Evolutionary conservation across 2,797 vertebrate species (phyloP).

Genomic region (Galagoides demidoff): DNA sequence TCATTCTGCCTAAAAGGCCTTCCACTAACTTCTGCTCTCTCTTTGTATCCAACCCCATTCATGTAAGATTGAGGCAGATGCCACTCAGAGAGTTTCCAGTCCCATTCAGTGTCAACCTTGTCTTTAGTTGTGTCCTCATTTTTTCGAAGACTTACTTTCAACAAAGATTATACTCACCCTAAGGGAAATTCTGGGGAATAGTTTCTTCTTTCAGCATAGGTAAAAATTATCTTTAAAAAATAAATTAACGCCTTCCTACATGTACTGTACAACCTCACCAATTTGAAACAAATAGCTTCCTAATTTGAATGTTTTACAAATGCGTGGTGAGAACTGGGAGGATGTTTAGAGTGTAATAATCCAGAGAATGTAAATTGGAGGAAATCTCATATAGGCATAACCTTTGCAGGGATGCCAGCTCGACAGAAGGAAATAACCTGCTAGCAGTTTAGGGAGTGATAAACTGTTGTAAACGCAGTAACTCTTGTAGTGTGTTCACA

Average conservation of each 20-base stretch:
- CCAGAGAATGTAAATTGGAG: neutral
- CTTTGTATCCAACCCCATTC: neutral
- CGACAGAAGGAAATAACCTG: conserved; percentile 24
- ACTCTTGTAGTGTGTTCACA: neutral
- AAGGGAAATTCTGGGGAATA: conserved; percentile 12
- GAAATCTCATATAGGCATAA: neutral
- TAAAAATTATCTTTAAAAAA: conserved; percentile 48
- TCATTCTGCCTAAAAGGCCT: neutral
- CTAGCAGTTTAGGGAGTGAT: neutral
- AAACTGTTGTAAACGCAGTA: neutral
- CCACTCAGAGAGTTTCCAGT: neutral
- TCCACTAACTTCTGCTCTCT: neutral
- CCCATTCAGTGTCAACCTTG: neutral
- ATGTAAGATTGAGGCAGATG: neutral
- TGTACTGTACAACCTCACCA: neutral
- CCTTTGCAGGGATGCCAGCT: neutral
- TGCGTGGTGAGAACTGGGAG: conserved; percentile 3
- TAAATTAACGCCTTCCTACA: neutral
- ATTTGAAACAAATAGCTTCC: neutral
- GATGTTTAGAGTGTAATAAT: neutral
- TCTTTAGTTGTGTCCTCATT: conserved; percentile 34
- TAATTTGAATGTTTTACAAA: conserved; percentile 41
- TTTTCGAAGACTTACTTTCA: conserved; percentile 53
- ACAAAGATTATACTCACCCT: neutral
- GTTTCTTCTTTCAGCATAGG: neutral